These are phyloP conservation scores for Harpagifer antarcticus DNA, from an alignment of 2,797 vertebrate species.

Conservation along the genomic window DNA sequence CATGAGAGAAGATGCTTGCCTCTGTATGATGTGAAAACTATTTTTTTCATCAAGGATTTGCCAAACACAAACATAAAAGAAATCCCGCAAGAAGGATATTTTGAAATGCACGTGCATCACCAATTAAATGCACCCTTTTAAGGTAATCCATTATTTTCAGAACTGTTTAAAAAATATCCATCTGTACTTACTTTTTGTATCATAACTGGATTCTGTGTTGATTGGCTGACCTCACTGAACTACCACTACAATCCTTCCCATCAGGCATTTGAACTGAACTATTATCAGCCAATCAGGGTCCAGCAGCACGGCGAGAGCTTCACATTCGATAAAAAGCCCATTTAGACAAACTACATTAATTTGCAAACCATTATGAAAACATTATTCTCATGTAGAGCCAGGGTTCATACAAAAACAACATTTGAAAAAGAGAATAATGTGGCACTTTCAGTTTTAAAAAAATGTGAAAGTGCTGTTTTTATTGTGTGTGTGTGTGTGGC, in stretches of 20 bases:
- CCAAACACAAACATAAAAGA: constrained; percentile 57
- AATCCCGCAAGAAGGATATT: constrained; percentile 7
- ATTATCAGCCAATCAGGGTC: constrained; percentile 43
- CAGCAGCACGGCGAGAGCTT: constrained; percentile 17
- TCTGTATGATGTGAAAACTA: constrained; percentile 66
- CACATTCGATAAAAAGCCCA: constrained; percentile 35
- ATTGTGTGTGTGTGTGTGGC: constrained; percentile 1
- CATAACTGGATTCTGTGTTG: constrained; percentile 8
- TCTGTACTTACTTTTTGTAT: neutral
- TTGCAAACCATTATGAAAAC: constrained; percentile 47
- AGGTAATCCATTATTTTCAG: neutral
- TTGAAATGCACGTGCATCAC: neutral
- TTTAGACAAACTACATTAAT: constrained; percentile 51
- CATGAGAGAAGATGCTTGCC: constrained; percentile 70
- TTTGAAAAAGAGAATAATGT: constrained; percentile 41
- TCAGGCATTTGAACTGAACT: constrained; percentile 39
- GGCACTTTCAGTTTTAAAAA: constrained; percentile 45
- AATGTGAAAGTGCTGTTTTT: neutral
- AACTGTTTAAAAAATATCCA: neutral
- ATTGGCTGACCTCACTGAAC: constrained; percentile 34
- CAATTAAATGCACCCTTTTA: neutral
- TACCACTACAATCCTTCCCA: constrained; percentile 34
- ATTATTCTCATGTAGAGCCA: constrained; percentile 8
- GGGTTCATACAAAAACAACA: constrained; percentile 22
- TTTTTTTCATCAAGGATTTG: constrained; percentile 23